These are phyloP conservation scores for Orientallactaga sibirica DNA, from an alignment of 2,797 vertebrate genomes.

Conservation along the genomic window DNA sequence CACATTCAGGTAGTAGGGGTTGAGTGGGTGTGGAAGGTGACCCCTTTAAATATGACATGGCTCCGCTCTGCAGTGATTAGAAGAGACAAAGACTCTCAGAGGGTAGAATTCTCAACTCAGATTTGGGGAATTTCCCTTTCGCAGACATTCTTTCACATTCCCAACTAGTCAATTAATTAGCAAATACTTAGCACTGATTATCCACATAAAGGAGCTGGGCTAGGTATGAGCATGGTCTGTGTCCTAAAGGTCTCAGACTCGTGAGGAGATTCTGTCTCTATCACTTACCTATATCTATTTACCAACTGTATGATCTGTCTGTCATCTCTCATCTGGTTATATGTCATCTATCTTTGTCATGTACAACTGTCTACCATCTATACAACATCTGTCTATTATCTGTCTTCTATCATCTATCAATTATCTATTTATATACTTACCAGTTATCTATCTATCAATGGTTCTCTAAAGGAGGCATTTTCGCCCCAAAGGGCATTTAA, in stretches of 20 bases:
- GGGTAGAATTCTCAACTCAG: neutral
- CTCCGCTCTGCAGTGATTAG: neutral
- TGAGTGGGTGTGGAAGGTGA: no score
- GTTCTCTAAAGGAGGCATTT: neutral
- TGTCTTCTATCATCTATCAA: neutral
- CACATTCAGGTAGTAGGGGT: fast-evolving
- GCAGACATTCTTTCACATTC: neutral
- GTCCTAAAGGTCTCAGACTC: neutral
- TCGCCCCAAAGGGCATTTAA: neutral
- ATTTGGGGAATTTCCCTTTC: neutral
- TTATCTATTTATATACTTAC: neutral
- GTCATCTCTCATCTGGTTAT: neutral
- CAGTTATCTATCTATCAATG: neutral
- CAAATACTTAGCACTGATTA: neutral
- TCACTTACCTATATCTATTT: neutral
- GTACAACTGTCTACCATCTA: neutral
- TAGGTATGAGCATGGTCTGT: neutral
- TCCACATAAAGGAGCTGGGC: neutral
- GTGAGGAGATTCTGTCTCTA: neutral
- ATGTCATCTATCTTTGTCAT: neutral
- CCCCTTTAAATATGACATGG: neutral
- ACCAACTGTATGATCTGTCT: no score
- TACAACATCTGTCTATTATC: neutral
- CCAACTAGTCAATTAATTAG: neutral
- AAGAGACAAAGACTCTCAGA: neutral